These are phyloP conservation scores for Mesodorylaimus sp. DNA, from an alignment of 2,888 invertebrate genomes.

Conservation along the genomic window DNA sequence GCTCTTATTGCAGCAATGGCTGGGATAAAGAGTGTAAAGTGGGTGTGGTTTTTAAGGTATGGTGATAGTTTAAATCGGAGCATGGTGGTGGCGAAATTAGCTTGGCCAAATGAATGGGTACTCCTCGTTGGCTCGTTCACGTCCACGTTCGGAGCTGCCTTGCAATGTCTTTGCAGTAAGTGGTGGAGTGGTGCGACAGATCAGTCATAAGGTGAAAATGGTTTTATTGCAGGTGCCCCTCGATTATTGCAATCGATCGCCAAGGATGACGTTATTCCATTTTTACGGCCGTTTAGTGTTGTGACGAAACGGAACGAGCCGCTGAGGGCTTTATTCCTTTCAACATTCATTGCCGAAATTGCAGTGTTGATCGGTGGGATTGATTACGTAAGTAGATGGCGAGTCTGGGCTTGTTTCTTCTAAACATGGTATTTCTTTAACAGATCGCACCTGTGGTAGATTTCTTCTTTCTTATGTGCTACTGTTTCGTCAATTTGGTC, in stretches of 20 bases:
- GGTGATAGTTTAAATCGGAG: slow-evolving; percentile 77
- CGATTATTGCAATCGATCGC: slow-evolving; percentile 72
- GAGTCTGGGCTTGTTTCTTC: no score
- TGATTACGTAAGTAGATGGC: slow-evolving; percentile 3
- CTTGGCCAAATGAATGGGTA: slow-evolving; percentile 98
- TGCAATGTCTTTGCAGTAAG: slow-evolving; percentile 55
- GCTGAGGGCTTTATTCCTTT: slow-evolving; percentile 73
- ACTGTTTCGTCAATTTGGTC: slow-evolving; percentile 95
- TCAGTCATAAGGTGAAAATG: not conserved
- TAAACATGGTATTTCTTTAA: no score
- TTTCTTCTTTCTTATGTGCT: slow-evolving; percentile 95
- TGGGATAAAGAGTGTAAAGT: not conserved
- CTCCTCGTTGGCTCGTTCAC: slow-evolving; percentile 90
- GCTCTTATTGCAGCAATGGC: not conserved
- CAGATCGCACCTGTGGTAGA: slow-evolving; percentile 53
- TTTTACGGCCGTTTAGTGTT: slow-evolving; percentile 72
- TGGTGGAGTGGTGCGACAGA: not conserved
- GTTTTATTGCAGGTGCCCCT: slow-evolving; percentile 35
- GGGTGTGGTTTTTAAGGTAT: slow-evolving; percentile 44
- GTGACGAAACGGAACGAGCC: slow-evolving; percentile 90
- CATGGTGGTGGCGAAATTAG: slow-evolving; percentile 84
- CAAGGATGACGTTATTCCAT: slow-evolving; percentile 89
- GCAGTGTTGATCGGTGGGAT: slow-evolving; percentile 3
- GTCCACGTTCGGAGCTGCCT: slow-evolving; percentile 88
- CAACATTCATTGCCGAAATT: slow-evolving; percentile 42